Conservation (phyloP, 2,888 invertebrate genomes). For the Oxyscelio sp. region DNA sequence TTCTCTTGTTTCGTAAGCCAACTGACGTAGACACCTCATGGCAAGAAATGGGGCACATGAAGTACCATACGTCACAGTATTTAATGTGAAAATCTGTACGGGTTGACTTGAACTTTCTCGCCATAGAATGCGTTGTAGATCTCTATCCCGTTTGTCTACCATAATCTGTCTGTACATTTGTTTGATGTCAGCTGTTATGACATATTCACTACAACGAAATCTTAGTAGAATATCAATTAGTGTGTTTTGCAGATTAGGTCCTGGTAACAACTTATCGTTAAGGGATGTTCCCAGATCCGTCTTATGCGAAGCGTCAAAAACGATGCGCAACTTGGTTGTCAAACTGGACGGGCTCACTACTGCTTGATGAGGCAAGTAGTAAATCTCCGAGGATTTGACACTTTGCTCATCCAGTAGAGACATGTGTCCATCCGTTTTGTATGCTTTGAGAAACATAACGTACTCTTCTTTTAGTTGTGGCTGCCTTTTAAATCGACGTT, state of each 20-base stretch:
- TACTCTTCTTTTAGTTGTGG: slow-evolving; percentile 39
- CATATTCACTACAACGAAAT: slow-evolving; percentile 30
- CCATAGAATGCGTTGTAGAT: slow-evolving; percentile 14
- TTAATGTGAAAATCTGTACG: neutral
- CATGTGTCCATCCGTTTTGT: neutral
- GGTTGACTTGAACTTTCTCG: neutral
- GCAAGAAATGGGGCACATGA: too few relatives aligned
- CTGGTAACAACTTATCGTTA: too few relatives aligned
- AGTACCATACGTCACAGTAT: too few relatives aligned
- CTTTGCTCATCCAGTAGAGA: neutral
- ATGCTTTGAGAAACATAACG: neutral
- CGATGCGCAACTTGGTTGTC: slow-evolving; percentile 56
- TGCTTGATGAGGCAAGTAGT: slow-evolving; percentile 79
- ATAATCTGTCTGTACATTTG: neutral
- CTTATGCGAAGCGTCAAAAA: too few relatives aligned
- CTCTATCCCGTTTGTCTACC: neutral
- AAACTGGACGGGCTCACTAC: slow-evolving; percentile 2
- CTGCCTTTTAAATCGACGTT: slow-evolving; percentile 42
- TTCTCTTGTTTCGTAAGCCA: neutral
- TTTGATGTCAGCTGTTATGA: too few relatives aligned
- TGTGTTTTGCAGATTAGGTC: slow-evolving; percentile 17
- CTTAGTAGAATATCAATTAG: slow-evolving; percentile 34
- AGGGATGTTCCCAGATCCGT: too few relatives aligned
- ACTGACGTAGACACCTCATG: slow-evolving; percentile 13
- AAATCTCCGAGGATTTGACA: slow-evolving; percentile 25